Evolutionary conservation across 1,140 invertebrate species (phyloP).

Genomic region (Holotrichia oblita): DNA sequence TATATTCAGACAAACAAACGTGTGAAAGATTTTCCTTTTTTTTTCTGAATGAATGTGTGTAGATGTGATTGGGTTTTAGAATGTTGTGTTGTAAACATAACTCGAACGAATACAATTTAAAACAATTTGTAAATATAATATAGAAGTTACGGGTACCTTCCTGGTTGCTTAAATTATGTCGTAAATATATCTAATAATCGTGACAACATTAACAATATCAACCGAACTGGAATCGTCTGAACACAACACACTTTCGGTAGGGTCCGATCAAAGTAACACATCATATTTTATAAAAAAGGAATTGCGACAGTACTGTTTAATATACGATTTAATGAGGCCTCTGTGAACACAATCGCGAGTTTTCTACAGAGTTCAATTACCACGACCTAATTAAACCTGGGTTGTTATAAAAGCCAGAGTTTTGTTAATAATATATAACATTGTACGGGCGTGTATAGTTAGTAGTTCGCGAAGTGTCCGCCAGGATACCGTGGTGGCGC

Average conservation of each 20-base stretch:
- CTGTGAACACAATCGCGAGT: background rate
- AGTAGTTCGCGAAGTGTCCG: slow-evolving; percentile 31
- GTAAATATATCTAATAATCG: slow-evolving; percentile 17
- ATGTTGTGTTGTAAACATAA: slow-evolving; percentile 25
- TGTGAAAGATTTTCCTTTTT: background rate
- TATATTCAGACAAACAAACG: background rate
- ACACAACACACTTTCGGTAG: background rate
- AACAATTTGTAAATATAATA: background rate
- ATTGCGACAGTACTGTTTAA: background rate
- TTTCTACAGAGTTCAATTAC: slow-evolving; percentile 20
- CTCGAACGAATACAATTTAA: slow-evolving; percentile 20
- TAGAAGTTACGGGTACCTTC: slow-evolving; percentile 21
- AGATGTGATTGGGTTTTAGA: background rate
- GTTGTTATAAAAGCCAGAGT: background rate
- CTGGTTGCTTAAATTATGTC: slow-evolving; percentile 11
- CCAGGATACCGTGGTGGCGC: slow-evolving; percentile 36
- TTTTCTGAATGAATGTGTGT: background rate
- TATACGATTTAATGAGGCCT: background rate
- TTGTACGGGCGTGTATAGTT: slow-evolving; percentile 22
- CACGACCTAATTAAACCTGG: slow-evolving; percentile 1
- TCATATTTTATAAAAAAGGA: background rate
- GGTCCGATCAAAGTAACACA: background rate
- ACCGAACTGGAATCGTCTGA: background rate
- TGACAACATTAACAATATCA: slow-evolving; percentile 27
- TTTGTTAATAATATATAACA: slow-evolving; percentile 36